Base-by-base conservation (phyloP, 2,113 vertebrate genomes). In the Platichthys flesus region DNA sequence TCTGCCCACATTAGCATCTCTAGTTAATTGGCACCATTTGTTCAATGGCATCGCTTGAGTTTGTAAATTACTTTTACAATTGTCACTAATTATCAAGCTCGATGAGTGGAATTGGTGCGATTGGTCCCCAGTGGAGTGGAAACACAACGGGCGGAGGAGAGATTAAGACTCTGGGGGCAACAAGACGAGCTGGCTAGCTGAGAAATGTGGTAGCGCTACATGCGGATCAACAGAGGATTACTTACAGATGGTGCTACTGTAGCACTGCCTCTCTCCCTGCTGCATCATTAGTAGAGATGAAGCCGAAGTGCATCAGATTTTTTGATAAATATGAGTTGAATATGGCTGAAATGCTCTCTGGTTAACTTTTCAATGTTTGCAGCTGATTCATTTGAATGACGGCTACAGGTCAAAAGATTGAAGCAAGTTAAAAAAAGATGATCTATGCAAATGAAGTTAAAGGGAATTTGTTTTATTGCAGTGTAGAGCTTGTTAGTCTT, bases 31-130 rank as follows among this genome's bases (percentile, higher is more conserved):
- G 85, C 86, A 89, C 84, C 85, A 89, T 93, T 94, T 92, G 83
- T 88, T 93, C 87, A 81, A 90, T 83, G 78, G 86, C 89, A 85
- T 84, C 77, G 79, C 88, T 89, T 81, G 85, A 91, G 83, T 86
- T 86, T 83, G 83, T 86, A 95, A 94, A 95, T 93, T 86, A 85
- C 61, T 65, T 73, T 88, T 92, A 93, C 89, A 93, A 92, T 92
- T 85, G 90, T 90, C 90, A 66, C 89, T 94, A 95, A 95, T 95
- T 94, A 94, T 92, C 86, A 91, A 82, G 90, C 87, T 86, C 85
- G 87, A 90, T 87, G 93, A 94, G 90, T 91, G 88, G 91, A 94
- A 93, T 85, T 23, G 88, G 84, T 65, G 67, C 81, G 42, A 90
- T 91, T 91, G 91, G 90, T 91, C 90, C 88, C 82, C 89, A 93